These are phyloP conservation scores for Muschampia plurimacula DNA, from an alignment of 2,888 invertebrate genomes.

Conservation along the genomic window DNA sequence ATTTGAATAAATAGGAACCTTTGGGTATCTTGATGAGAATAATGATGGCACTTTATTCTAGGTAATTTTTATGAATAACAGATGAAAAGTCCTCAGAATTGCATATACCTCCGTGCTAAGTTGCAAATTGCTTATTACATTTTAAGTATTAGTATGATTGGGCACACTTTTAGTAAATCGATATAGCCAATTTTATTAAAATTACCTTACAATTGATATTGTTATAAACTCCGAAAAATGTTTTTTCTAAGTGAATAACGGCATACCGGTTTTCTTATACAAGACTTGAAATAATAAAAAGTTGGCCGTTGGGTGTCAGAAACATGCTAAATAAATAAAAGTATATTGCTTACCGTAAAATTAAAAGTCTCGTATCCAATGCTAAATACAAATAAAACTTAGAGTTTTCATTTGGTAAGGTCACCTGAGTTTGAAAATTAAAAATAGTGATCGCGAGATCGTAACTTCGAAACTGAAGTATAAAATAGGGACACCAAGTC, in stretches of 20 bases:
- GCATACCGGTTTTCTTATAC: background rate
- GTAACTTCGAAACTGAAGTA: slow-evolving; percentile 45
- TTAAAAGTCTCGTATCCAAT: slow-evolving; percentile 43
- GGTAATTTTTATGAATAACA: slow-evolving; percentile 7
- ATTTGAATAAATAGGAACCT: slow-evolving; percentile 57
- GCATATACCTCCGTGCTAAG: background rate
- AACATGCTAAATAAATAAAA: background rate
- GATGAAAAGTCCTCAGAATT: background rate
- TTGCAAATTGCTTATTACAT: too few relatives aligned
- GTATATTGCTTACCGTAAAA: slow-evolving; percentile 50
- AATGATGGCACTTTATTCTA: slow-evolving; percentile 23
- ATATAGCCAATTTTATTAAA: too few relatives aligned
- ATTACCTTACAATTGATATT: background rate
- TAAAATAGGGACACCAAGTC: slow-evolving; percentile 52
- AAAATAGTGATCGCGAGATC: slow-evolving; percentile 52
- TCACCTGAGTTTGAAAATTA: slow-evolving; percentile 38
- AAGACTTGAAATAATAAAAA: background rate
- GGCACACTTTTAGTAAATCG: too few relatives aligned
- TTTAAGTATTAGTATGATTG: too few relatives aligned
- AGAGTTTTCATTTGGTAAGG: slow-evolving; percentile 59
- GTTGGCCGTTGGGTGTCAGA: background rate
- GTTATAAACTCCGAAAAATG: background rate
- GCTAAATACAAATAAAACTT: slow-evolving; percentile 52
- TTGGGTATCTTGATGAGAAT: slow-evolving; percentile 47
- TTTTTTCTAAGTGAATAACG: background rate